A percentile compares a stretch with the other conserved stretches of the same genome.
Evolutionary conservation across 2,888 invertebrate genomes (phyloP).

Genomic region (Alloplasta piceator): DNA sequence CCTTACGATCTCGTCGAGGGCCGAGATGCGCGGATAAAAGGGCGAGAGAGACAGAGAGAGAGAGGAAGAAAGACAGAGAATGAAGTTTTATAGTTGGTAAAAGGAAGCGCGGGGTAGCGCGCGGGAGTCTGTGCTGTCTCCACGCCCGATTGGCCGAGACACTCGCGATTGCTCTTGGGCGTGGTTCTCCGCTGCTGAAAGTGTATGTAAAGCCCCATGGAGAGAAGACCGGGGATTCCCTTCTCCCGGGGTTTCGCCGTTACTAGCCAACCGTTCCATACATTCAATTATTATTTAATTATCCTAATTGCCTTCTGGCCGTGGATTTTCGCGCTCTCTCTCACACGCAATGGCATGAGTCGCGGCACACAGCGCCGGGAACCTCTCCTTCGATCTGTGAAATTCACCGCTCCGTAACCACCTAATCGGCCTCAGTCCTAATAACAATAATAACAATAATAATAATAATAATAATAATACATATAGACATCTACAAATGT

Average conservation of each 20-base stretch:
- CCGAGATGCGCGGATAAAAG: constrained; percentile 19
- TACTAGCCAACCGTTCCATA: constrained; percentile 76
- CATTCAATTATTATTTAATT: constrained; percentile 82
- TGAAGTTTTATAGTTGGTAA: constrained; percentile 65
- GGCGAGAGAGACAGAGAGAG: constrained; percentile 39
- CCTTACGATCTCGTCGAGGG: constrained; percentile 34
- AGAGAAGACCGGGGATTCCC: constrained; percentile 57
- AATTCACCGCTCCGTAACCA: constrained; percentile 66
- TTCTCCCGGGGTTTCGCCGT: constrained; percentile 68
- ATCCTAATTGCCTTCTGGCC: constrained; percentile 77
- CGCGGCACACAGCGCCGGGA: constrained; percentile 11
- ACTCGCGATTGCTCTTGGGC: constrained; percentile 74
- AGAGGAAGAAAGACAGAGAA: constrained; percentile 37
- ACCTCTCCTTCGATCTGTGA: constrained; percentile 69
- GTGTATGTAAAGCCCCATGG: constrained; percentile 39
- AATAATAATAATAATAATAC: constrained; percentile 50
- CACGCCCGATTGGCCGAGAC: constrained; percentile 75
- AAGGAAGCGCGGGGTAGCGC: constrained; percentile 62
- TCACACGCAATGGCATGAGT: constrained; percentile 8
- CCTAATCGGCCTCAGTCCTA: constrained; percentile 61
- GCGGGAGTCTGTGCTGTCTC: constrained; percentile 64
- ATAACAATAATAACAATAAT: constrained; percentile 49
- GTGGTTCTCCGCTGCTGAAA: constrained; percentile 72
- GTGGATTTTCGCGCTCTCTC: constrained; percentile 51
- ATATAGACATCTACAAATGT: constrained; percentile 27